phyloP scores from a whole-genome alignment of 1,140 invertebrate genomes.

The Drepana arcuata region DNA sequence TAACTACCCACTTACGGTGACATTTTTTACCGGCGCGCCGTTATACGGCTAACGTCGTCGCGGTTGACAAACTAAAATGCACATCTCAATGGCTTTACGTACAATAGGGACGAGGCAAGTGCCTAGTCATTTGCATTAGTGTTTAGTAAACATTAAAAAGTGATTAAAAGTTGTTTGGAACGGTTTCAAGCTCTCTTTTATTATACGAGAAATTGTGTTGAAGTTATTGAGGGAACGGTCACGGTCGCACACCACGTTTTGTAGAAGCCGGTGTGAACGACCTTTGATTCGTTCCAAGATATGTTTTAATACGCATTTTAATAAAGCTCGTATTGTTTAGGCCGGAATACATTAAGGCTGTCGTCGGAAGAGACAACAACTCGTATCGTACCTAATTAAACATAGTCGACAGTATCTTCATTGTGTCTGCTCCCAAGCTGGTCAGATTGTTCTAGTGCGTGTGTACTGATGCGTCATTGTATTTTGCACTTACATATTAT shows the following conservation, averaged over 20 bases:
- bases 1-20: constrained; percentile 62
- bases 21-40: constrained; percentile 38
- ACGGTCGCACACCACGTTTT: constrained; percentile 35
- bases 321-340: constrained; percentile 57
- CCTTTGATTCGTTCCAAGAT: constrained; percentile 42
- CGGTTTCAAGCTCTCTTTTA: constrained; percentile 16
- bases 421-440: too few species aligned
- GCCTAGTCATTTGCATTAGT: constrained; percentile 3
- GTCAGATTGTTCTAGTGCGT: too few species aligned
- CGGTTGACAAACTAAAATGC: constrained; percentile 12
- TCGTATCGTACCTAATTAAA: constrained; percentile 18
- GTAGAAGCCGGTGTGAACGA: constrained; percentile 48
- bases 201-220: constrained; percentile 20
- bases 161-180: constrained; percentile 7
- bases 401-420: too few species aligned
- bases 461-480: too few species aligned
- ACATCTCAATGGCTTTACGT: too few species aligned
- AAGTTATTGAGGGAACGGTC: constrained; percentile 31
- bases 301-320: constrained; percentile 60
- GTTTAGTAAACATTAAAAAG: constrained; percentile 14
- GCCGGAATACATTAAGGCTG: constrained; percentile 47
- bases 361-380: constrained; percentile 15
- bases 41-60: constrained; percentile 24
- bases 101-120: too few species aligned
- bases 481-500: too few species aligned